Evolutionary conservation across 2,888 invertebrate species (phyloP).

Genomic region (Tachina grossa): DNA sequence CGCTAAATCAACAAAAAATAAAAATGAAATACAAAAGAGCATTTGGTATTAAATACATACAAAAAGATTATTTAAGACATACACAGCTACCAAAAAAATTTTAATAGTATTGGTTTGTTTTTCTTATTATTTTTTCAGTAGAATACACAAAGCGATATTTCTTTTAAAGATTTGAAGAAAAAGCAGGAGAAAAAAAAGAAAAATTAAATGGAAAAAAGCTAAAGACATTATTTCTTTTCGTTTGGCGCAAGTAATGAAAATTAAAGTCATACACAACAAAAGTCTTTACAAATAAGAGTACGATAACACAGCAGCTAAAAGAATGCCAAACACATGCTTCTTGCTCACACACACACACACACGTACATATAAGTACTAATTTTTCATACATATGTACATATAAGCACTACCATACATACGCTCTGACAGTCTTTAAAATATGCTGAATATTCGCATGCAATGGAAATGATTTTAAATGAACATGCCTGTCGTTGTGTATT

Average conservation of each 20-base stretch:
- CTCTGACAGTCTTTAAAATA: background rate
- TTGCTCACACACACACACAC: background rate
- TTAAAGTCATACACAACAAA: slow-evolving; percentile 42
- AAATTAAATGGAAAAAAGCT: slow-evolving; percentile 13
- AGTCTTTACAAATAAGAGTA: slow-evolving; percentile 25
- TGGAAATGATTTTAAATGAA: slow-evolving; percentile 50
- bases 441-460: slow-evolving; percentile 31
- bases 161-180: background rate
- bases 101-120: too few relatives aligned
- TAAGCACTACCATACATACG: background rate
- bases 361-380: too few relatives aligned
- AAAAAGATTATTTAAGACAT: background rate
- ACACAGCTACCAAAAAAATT: background rate
- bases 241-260: slow-evolving; percentile 46
- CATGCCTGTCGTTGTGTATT: slow-evolving; percentile 32
- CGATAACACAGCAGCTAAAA: background rate
- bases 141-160: background rate
- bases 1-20: slow-evolving; percentile 27
- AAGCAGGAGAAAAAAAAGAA: background rate
- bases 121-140: background rate
- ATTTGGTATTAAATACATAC: background rate
- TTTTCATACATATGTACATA: background rate
- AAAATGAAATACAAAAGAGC: slow-evolving; percentile 7
- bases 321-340: slow-evolving; percentile 12
- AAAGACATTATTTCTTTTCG: slow-evolving; percentile 29